These are phyloP conservation scores for Corynorhinus townsendii DNA, from an alignment of 2,113 vertebrate species.

Conservation along the genomic window DNA sequence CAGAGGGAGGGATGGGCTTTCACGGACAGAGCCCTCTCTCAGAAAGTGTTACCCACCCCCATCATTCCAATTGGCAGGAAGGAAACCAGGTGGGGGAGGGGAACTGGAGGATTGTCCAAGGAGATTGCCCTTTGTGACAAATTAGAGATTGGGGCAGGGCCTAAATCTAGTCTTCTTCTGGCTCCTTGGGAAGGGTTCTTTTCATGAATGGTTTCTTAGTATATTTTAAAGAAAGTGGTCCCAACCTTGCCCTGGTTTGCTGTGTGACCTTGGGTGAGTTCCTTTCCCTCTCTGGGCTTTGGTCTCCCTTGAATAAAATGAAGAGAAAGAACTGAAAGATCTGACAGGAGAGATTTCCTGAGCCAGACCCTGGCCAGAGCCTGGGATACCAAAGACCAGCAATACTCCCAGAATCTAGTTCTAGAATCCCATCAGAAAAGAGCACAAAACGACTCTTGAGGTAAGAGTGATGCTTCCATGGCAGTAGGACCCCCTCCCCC, in stretches of 20 bases:
- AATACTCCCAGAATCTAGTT: not conserved
- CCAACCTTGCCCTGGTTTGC: not conserved
- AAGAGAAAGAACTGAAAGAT: not conserved
- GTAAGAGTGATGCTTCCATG: not conserved
- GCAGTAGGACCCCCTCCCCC: not conserved
- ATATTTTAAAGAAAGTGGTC: not conserved
- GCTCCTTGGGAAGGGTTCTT: not conserved
- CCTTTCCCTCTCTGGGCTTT: not conserved
- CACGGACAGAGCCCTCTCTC: conserved; percentile 46
- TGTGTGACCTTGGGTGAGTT: not conserved
- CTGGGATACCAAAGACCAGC: not conserved
- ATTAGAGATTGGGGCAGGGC: not conserved
- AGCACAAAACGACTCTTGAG: not conserved
- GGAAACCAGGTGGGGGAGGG: not conserved
- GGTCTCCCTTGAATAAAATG: not conserved
- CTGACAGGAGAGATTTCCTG: not conserved
- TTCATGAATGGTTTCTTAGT: not conserved
- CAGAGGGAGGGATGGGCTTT: not conserved
- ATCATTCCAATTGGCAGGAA: conserved; percentile 14
- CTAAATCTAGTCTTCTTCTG: not conserved
- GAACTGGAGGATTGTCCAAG: not conserved
- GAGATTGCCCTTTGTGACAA: not conserved
- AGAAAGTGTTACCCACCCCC: not conserved
- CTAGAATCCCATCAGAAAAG: not conserved
- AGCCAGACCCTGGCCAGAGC: not conserved